These are phyloP conservation scores for Choristoneura fumiferana DNA, from an alignment of 1,140 invertebrate genomes.

Conservation along the genomic window DNA sequence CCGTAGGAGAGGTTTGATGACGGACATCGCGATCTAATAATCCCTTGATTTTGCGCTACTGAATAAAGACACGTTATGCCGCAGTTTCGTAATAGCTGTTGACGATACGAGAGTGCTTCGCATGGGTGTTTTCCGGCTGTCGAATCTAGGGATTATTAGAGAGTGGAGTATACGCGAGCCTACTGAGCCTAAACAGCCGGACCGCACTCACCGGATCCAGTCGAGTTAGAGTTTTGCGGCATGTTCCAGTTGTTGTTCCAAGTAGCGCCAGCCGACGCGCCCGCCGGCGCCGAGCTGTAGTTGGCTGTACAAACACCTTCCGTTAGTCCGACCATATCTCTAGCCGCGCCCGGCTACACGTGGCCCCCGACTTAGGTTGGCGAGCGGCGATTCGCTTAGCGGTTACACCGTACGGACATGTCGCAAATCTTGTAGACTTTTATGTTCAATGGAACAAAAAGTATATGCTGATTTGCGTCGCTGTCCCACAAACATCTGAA, in stretches of 20 bases:
- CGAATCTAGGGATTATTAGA: too few relatives aligned
- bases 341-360: too few relatives aligned
- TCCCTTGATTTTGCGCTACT: too few relatives aligned
- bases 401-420: conserved; percentile 23
- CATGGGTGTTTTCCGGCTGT: too few relatives aligned
- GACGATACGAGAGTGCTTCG: not conserved
- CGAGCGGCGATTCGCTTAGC: too few relatives aligned
- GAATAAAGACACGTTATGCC: too few relatives aligned
- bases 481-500: conserved; percentile 76
- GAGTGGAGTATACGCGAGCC: too few relatives aligned
- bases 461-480: conserved; percentile 52
- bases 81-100: not conserved
- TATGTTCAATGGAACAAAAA: conserved; percentile 39
- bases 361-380: too few relatives aligned
- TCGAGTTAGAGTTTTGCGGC: conserved; percentile 75
- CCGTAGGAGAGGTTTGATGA: too few relatives aligned
- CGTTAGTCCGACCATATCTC: too few relatives aligned
- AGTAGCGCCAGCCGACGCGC: conserved; percentile 71
- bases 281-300: conserved; percentile 74
- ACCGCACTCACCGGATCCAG: conserved; percentile 66
- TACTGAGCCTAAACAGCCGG: too few relatives aligned
- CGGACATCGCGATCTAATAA: too few relatives aligned
- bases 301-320: conserved; percentile 52
- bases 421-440: conserved; percentile 54
- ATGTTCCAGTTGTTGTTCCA: conserved; percentile 76